Evolutionary conservation across 2,113 vertebrate genomes (phyloP).

Genomic region (Melospiza georgiana): DNA sequence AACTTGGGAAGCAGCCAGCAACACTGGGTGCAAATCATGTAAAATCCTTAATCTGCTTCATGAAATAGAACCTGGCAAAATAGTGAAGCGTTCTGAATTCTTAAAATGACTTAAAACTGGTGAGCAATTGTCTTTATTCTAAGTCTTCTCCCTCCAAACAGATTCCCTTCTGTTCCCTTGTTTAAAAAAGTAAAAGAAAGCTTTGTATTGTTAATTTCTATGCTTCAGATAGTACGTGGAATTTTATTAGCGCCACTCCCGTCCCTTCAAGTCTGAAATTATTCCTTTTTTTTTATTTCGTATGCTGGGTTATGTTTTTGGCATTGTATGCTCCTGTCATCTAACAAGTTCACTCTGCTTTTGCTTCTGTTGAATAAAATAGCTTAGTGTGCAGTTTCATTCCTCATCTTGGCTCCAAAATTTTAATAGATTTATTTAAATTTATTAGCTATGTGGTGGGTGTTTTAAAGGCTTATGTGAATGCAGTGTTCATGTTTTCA

Average conservation of each 20-base stretch:
- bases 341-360: neutral
- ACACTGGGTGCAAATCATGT: neutral
- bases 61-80: conserved; percentile 10
- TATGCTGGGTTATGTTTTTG: neutral
- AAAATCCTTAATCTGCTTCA: conserved; percentile 31
- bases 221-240: neutral
- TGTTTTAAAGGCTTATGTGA: neutral
- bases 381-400: neutral
- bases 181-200: neutral
- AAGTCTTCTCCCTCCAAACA: neutral
- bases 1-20: conserved; percentile 31
- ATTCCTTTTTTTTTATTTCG: rapidly evolving
- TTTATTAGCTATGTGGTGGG: neutral
- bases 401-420: neutral
- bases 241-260: neutral
- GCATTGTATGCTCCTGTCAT: neutral
- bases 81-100: conserved; percentile 15
- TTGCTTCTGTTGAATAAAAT: neutral
- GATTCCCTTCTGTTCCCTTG: neutral
- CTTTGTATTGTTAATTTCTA: neutral
- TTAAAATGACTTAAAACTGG: neutral
- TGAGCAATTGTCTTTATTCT: too few species aligned
- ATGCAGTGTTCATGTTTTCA: neutral
- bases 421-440: neutral
- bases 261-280: neutral